phyloP scores from a whole-genome alignment of 2,113 vertebrate genomes.

The Hystrix brachyura region DNA sequence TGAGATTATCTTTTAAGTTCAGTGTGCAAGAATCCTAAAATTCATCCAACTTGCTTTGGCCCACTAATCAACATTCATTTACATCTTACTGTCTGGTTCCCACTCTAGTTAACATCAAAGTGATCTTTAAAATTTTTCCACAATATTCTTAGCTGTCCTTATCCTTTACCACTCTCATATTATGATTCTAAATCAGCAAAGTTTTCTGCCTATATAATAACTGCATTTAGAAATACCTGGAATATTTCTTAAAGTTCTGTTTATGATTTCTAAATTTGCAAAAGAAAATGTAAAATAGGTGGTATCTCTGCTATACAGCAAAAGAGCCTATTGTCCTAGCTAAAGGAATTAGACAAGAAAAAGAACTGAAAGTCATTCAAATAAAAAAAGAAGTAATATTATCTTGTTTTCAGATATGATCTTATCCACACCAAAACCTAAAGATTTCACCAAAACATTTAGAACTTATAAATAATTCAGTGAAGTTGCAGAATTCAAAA shows the following conservation, averaged over 20 bases:
- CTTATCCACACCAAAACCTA: background rate
- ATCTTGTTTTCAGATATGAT: background rate
- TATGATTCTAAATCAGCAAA: conserved; percentile 31
- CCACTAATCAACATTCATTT: background rate
- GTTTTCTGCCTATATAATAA: background rate
- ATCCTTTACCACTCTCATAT: background rate
- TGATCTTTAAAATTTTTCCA: conserved; percentile 22
- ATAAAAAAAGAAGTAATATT: background rate
- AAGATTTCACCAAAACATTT: background rate
- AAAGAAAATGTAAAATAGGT: background rate
- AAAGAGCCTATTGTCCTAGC: background rate
- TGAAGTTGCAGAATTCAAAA: background rate
- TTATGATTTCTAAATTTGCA: conserved; percentile 14
- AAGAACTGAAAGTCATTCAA: background rate
- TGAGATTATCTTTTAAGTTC: conserved; percentile 37
- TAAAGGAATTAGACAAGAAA: background rate
- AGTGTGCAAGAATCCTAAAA: conserved; percentile 46
- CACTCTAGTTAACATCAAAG: conserved; percentile 19
- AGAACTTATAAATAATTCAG: background rate
- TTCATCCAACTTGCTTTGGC: conserved; percentile 45
- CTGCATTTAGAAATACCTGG: background rate
- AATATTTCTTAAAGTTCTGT: conserved; percentile 32
- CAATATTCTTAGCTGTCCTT: background rate
- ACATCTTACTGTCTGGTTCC: background rate
- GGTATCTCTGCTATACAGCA: background rate